These are phyloP conservation scores for Tuta absoluta DNA, from an alignment of 2,888 invertebrate species.

Conservation along the genomic window DNA sequence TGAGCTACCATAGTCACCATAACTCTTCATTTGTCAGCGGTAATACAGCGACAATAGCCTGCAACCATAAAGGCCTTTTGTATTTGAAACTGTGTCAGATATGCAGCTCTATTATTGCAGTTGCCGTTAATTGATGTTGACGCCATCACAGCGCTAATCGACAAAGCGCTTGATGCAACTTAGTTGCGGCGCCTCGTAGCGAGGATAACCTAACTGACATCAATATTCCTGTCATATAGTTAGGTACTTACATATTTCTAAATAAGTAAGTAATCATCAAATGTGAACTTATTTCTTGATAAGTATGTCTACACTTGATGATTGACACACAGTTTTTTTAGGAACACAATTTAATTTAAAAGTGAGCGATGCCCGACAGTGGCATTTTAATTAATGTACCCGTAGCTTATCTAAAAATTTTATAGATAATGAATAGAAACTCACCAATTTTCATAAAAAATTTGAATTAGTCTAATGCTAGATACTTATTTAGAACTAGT, in stretches of 20 bases:
- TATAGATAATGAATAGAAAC: too few relatives aligned
- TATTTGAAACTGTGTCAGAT: slow-evolving; percentile 3
- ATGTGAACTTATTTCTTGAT: too few relatives aligned
- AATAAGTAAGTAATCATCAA: too few relatives aligned
- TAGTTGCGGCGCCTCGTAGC: not conserved
- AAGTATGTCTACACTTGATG: too few relatives aligned
- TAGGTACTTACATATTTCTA: not conserved
- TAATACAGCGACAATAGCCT: not conserved
- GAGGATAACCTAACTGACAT: not conserved
- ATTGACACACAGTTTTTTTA: too few relatives aligned
- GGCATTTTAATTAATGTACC: too few relatives aligned
- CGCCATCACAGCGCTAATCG: slow-evolving; percentile 7
- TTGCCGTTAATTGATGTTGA: not conserved
- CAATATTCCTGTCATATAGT: not conserved
- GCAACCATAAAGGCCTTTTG: not conserved
- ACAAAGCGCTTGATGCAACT: slow-evolving; percentile 5
- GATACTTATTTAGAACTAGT: too few relatives aligned
- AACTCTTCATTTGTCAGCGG: not conserved
- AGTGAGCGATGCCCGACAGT: too few relatives aligned
- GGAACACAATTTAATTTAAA: too few relatives aligned
- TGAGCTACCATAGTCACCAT: not conserved
- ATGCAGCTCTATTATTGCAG: not conserved
- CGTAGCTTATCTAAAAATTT: too few relatives aligned
- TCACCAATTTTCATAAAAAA: too few relatives aligned
- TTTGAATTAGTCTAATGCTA: too few relatives aligned